Evolutionary conservation across 1,140 invertebrate genomes (phyloP), one percentile per base, ranked within the genome.

Genomic region (Drosophila kurseongensis): DNA sequence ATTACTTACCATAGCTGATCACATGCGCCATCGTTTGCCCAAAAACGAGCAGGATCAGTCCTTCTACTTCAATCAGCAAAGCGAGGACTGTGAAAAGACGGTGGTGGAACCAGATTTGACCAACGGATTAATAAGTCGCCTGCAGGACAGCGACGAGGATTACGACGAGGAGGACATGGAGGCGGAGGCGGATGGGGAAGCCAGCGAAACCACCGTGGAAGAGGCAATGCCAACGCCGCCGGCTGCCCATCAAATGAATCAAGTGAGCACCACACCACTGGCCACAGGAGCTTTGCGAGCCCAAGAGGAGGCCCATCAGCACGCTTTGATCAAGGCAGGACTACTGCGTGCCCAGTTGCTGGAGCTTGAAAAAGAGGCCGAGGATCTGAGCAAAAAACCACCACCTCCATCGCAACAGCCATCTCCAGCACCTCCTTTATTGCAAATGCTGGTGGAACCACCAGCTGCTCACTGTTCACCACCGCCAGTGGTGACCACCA

Each of bases 31-130:
- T 56, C 79, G 91, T 2, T 61, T 91, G 32, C 91, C 91, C 1
- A 92, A 92, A 36, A 91, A 89, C 38, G 91, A 92, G 35, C 90
- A 91, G 58, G 90, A 91, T 71, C 86, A 91, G 42, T 91, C 91
- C 0, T 91, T 90, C 41, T 92, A 85, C 50, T 91, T 92, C n/a
- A 88, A 80, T 32, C 88, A 92, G 47, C 89, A 92, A 38, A 91
- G 84, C 56, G 63, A 92, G 61, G 91, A 92, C 13, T 92, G 91
- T 12, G 91, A 92, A 29, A 91, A 92, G 67, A 92, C 91, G 0
- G 82, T 92, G 8, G 91, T 92, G 12, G 91, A 92, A 16, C 91
- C 91, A 9, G 91, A 92, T 48, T 71, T 92, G 1, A 92, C 91
- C 7, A 92, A 92, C 38, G 91, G 91, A 0, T 62, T 92, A 0